phyloP scores from a whole-genome alignment of 2,113 vertebrate species.

The Oxygymnocypris stewartii region DNA sequence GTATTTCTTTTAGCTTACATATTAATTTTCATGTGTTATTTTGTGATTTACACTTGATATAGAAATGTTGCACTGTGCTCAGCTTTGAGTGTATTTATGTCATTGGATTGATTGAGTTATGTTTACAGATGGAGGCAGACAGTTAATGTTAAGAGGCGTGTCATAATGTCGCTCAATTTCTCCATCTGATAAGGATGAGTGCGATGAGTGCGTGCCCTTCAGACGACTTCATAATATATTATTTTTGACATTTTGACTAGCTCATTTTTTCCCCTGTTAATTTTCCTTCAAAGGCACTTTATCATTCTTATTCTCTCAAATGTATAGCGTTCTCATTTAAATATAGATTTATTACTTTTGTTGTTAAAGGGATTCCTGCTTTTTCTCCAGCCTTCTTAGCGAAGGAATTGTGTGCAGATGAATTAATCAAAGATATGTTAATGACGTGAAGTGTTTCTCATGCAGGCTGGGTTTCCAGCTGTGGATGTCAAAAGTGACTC shows the following conservation, averaged over 20 bases:
- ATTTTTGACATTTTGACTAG: not conserved
- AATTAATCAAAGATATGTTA: conserved; percentile 15
- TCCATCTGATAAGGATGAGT: not conserved
- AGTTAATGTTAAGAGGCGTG: conserved; percentile 25
- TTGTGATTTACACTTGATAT: not conserved
- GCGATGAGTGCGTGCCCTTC: conserved; percentile 37
- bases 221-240: conserved; percentile 29
- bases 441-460: conserved; percentile 24
- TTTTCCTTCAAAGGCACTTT: conserved; percentile 25
- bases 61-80: not conserved
- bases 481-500: conserved; percentile 35
- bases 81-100: not conserved
- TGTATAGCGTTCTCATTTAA: conserved; percentile 32
- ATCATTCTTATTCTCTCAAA: conserved; percentile 33
- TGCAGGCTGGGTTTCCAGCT: conserved; percentile 9
- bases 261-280: conserved; percentile 8
- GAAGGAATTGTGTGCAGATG: not conserved
- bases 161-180: conserved; percentile 19
- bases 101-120: conserved; percentile 17
- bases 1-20: not conserved
- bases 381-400: not conserved
- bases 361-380: conserved; percentile 27
- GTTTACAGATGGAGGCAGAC: conserved; percentile 39
- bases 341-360: conserved; percentile 44
- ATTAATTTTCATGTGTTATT: not conserved